A percentile compares a stretch with the other conserved stretches of the same genome.
Evolutionary conservation across 2,888 invertebrate species (phyloP).

Genomic region (Notocelia uddmanniana): DNA sequence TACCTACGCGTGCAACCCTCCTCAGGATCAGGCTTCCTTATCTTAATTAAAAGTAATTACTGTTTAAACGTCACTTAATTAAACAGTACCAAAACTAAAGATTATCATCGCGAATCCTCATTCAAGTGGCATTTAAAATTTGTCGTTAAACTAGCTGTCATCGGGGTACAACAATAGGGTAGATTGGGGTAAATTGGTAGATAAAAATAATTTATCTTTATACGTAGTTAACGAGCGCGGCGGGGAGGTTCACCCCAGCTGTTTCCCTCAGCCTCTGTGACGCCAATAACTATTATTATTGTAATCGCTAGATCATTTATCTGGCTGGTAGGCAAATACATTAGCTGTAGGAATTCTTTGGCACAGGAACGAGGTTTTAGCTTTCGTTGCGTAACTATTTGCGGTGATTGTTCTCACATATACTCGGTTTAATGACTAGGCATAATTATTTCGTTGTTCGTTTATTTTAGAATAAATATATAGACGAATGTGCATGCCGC

Average conservation of each 20-base stretch:
- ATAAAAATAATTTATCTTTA: conserved; percentile 82
- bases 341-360: conserved; percentile 48
- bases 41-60: conserved; percentile 17
- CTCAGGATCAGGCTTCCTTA: conserved; percentile 8
- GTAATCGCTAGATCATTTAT: conserved; percentile 60
- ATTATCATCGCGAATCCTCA: conserved; percentile 33
- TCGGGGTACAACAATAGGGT: conserved; percentile 69
- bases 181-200: conserved; percentile 83
- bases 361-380: conserved; percentile 40
- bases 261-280: conserved; percentile 73
- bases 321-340: conserved; percentile 48
- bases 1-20: background rate
- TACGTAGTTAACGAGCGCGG: conserved; percentile 78
- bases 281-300: conserved; percentile 72
- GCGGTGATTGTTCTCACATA: conserved; percentile 39
- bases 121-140: conserved; percentile 49
- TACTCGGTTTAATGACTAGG: conserved; percentile 33
- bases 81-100: background rate
- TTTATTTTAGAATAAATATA: conserved; percentile 15
- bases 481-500: background rate
- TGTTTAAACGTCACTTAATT: conserved; percentile 19
- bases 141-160: conserved; percentile 67
- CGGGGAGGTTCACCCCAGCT: conserved; percentile 72
- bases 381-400: conserved; percentile 37
- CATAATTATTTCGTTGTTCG: conserved; percentile 17